These are phyloP conservation scores for Mungos mungo DNA, from an alignment of 2,113 vertebrate species.

Conservation along the genomic window DNA sequence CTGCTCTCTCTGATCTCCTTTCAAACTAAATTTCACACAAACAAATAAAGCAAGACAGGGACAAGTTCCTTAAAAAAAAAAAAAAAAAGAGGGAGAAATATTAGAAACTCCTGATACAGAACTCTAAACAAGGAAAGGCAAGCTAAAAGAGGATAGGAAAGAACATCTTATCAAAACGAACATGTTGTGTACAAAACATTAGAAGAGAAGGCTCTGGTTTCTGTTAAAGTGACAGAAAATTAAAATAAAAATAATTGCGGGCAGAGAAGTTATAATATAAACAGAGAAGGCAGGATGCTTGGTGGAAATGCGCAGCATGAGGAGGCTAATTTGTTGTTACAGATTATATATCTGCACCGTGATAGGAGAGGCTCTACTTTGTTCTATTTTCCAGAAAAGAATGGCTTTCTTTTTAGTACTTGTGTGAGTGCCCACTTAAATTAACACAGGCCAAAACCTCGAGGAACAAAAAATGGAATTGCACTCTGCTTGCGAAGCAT, in stretches of 20 bases:
- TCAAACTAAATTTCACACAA: conserved; percentile 93
- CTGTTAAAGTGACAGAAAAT: conserved; percentile 89
- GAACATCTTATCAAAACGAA: conserved; percentile 88
- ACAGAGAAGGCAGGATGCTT: conserved; percentile 82
- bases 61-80: conserved; percentile 80
- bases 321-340: conserved; percentile 63
- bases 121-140: conserved; percentile 82
- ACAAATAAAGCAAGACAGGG: conserved; percentile 94
- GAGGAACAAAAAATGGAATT: conserved; percentile 59
- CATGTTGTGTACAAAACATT: conserved; percentile 86
- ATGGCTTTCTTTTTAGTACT: conserved; percentile 68
- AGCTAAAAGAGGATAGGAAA: conserved; percentile 82
- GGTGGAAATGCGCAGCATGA: conserved; percentile 67
- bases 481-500: conserved; percentile 62
- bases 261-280: conserved; percentile 83
- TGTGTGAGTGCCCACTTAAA: conserved; percentile 55
- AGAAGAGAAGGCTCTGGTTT: conserved; percentile 84
- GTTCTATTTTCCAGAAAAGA: conserved; percentile 64
- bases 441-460: conserved; percentile 63
- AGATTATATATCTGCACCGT: conserved; percentile 26
- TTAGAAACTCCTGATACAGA: conserved; percentile 81
- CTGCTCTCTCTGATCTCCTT: conserved; percentile 93
- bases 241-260: conserved; percentile 89
- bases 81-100: conserved; percentile 76
- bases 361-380: conserved; percentile 60